Evolutionary conservation across 1,140 invertebrate genomes (phyloP).

Genomic region (Cyphomyrmex costatus): DNA sequence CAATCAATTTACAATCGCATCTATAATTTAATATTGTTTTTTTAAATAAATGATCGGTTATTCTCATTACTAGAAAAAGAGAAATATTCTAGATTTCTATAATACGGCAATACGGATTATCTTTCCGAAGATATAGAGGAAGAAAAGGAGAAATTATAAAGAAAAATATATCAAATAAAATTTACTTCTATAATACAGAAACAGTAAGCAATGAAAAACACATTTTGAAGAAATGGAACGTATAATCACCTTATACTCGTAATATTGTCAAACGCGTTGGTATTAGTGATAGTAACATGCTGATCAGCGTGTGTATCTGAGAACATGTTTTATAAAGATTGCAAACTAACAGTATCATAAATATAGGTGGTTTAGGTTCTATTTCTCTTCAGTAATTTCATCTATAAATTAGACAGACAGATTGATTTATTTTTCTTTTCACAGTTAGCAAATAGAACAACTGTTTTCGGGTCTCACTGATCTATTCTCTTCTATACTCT

Average conservation of each 20-base stretch:
- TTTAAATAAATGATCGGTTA: too few species aligned
- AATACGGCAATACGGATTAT: neutral
- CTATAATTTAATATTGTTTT: too few species aligned
- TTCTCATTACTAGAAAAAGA: neutral
- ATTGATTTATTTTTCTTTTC: neutral
- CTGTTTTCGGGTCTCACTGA: neutral
- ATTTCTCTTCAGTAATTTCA: slow-evolving; percentile 1
- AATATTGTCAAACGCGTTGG: slow-evolving; percentile 34
- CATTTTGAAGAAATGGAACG: neutral
- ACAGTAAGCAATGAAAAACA: neutral
- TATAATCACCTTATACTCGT: neutral
- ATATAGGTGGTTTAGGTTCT: neutral
- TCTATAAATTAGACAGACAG: neutral
- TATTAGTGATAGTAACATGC: neutral
- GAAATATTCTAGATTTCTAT: neutral
- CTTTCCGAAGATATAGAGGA: neutral
- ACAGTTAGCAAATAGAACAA: neutral
- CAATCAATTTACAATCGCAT: too few species aligned
- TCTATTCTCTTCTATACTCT: neutral
- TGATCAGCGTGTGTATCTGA: neutral
- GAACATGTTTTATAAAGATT: slow-evolving; percentile 15
- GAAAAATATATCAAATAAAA: neutral
- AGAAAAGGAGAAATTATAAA: neutral
- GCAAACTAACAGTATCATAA: neutral
- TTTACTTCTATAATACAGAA: neutral